Percentiles rank a stretch among this genome's conserved stretches.
These are phyloP conservation scores for Gadus macrocephalus DNA, from an alignment of 2,113 vertebrate genomes.

Conservation along the genomic window DNA sequence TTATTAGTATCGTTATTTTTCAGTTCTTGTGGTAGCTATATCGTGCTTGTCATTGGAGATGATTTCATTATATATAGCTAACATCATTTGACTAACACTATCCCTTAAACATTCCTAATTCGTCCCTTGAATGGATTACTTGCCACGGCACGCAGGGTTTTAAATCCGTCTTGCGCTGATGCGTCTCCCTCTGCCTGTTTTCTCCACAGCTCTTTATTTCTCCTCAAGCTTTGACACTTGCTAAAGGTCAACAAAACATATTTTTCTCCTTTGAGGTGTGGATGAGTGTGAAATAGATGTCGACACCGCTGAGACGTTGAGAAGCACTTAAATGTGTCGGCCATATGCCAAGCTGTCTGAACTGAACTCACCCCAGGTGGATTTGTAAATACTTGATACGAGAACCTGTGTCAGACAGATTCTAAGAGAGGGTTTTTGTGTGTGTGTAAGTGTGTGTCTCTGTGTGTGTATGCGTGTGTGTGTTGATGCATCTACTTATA, in stretches of 20 bases:
- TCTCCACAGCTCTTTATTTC: constrained; percentile 25
- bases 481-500: constrained; percentile 32
- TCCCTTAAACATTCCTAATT: too few relatives aligned
- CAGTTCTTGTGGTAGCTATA: too few relatives aligned
- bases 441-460: constrained; percentile 33
- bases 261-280: constrained; percentile 66
- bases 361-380: constrained; percentile 50
- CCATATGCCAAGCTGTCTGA: constrained; percentile 57
- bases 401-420: constrained; percentile 30
- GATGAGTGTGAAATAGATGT: constrained; percentile 72
- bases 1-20: too few relatives aligned
- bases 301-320: constrained; percentile 65
- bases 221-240: constrained; percentile 58
- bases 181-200: constrained; percentile 35
- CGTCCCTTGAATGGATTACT: too few relatives aligned
- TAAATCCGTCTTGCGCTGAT: too few relatives aligned
- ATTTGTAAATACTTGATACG: constrained; percentile 72
- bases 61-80: too few relatives aligned
- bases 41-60: too few relatives aligned
- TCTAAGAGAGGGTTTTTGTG: constrained; percentile 15
- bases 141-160: too few relatives aligned
- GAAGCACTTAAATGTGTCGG: constrained; percentile 67
- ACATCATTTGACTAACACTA: too few relatives aligned
- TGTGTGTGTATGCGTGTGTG: constrained; percentile 38
- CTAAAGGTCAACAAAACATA: constrained; percentile 66